Evolutionary conservation across 37 sponge, comb jelly and placozoan species (phyloP).

Genomic region (Haliclona indistincta): DNA sequence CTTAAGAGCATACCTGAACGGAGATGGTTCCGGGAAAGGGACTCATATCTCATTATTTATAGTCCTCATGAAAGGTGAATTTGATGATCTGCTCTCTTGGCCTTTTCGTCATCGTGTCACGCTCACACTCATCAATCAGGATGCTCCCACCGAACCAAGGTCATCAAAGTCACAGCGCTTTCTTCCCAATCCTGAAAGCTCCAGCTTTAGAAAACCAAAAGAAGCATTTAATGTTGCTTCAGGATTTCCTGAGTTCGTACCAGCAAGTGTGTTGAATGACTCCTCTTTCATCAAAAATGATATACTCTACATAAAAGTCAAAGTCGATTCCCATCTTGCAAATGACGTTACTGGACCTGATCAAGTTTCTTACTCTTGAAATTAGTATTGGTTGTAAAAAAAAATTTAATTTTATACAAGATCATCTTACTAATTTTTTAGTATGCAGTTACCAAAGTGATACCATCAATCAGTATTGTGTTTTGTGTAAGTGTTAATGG

Average conservation of each 20-base stretch:
- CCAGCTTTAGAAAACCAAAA: slow-evolving; percentile 48
- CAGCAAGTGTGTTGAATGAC: slow-evolving; percentile 11
- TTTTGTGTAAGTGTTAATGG: too few species aligned
- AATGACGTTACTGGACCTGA: too few species aligned
- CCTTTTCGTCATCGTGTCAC: slow-evolving; percentile 67
- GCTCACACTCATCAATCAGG: slow-evolving; percentile 55
- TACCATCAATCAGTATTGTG: too few species aligned
- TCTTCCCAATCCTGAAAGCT: slow-evolving; percentile 29
- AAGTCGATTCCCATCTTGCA: too few species aligned
- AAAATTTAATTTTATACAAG: too few species aligned
- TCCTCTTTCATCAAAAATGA: neutral
- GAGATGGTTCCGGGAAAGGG: slow-evolving; percentile 72
- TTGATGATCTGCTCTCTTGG: slow-evolving; percentile 58
- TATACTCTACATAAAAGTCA: neutral
- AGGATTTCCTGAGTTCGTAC: slow-evolving; percentile 64
- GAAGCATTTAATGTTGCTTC: slow-evolving; percentile 48
- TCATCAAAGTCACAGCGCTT: slow-evolving; percentile 49
- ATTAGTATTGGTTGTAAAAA: too few species aligned
- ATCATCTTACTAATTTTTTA: too few species aligned
- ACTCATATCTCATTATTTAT: slow-evolving; percentile 62
- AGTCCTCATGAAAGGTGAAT: slow-evolving; percentile 67
- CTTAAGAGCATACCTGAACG: slow-evolving; percentile 60
- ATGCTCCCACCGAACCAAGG: neutral
- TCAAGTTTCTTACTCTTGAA: too few species aligned
- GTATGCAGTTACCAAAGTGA: too few species aligned